Base-by-base conservation (phyloP, 1,140 invertebrate genomes). In the Zaprionus vittiger region DNA sequence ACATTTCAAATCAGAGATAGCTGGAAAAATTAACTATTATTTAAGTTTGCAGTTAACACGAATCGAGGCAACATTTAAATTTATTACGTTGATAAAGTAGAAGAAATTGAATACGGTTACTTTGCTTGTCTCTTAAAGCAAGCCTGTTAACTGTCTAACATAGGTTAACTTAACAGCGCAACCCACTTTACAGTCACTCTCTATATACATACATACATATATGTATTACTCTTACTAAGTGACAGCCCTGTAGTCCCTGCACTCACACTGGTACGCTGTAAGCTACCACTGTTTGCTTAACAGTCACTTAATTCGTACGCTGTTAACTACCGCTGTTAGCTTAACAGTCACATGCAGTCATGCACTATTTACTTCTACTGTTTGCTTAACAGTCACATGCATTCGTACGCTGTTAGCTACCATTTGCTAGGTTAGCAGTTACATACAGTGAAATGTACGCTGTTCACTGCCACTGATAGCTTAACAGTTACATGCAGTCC, bases 11-110 rank as follows among this genome's bases (percentile, higher is more conserved):
- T 56, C 26, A 14, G 9, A 34, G 54, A 56, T 56, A 15, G 54
- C 54, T 17, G n/a, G 1, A 28, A 31, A 56, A 56, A 56, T 56
- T 52, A 52, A 52, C 47, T 52, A 52, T 52, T 52, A 52, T 52
- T 52, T 24, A 52, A 52, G 47, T 52, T 52, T 24, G 22, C 47
- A 52, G 47, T 38, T 38, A 38, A 38, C 37, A 7, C 37, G 37
- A 38, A 14, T 14, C 34, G 28, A 31, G 28, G 28, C 28, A 9
- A 6, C 28, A 9, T 31, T 31, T 9, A 31, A 31, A 31, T 34
- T 34, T 34, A 34, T 34, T 11, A 34, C 31, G 3, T 34, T 11
- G 31, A 34, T 34, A 34, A 11, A 34, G 31, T 11, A 11, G 0
- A 34, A 34, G 7, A 4, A 34, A 34, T 34, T 34, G 3, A 34